Base-by-base conservation (phyloP, 2,797 vertebrate species). In the Leuciscus waleckii region DNA sequence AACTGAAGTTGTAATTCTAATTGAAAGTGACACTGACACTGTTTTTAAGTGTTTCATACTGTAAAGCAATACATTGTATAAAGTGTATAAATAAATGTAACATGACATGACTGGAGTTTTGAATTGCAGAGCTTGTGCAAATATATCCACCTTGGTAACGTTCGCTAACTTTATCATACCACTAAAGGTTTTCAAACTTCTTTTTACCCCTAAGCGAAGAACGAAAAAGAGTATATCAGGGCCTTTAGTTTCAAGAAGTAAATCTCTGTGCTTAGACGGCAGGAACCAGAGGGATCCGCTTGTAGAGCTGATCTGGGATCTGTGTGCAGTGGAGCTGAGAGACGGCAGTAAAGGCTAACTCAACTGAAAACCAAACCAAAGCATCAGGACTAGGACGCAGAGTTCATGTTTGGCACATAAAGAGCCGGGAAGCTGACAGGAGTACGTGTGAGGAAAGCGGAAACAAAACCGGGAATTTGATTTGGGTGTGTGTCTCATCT, bases 381-480 rank as follows among this genome's bases (percentile, higher is more conserved):
- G 35, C 67, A 43, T 26, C 51, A 43, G 49, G 49, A 56, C 17
- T 16, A 5, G 13, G 29, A 81, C 29, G 1, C 63, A n/a, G 65
- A 39, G 79, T 14, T 68, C 29, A n/a, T n/a, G 79, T 81, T 70
- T 19, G 49, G 32, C 67, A 70, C 49, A 58, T 58, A 26, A 56
- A 81, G 35, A 2, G 16, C 49, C 6, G 8, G 19, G 32, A 56
- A 41, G 67, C 23, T 70, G 49, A 81, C 35, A 70, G 49, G n/a
- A 56, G 65, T 37, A 81, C 2, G 1, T 39, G 46, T 70, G n/a
- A 69, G 23, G 23, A 70, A 11, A 56, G 41, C 3, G 0, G 46
- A 29, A 81, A 41, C n/a, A 56, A 81, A 81, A n/a, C 78, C 4
- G 26, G 7, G 21, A 4, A 21, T 43, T 63, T 43, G 8, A 65